A percentile compares a stretch with the other conserved stretches of the same genome.
phyloP scores from a whole-genome alignment of 2,113 vertebrate species.

The Canis aureus region DNA sequence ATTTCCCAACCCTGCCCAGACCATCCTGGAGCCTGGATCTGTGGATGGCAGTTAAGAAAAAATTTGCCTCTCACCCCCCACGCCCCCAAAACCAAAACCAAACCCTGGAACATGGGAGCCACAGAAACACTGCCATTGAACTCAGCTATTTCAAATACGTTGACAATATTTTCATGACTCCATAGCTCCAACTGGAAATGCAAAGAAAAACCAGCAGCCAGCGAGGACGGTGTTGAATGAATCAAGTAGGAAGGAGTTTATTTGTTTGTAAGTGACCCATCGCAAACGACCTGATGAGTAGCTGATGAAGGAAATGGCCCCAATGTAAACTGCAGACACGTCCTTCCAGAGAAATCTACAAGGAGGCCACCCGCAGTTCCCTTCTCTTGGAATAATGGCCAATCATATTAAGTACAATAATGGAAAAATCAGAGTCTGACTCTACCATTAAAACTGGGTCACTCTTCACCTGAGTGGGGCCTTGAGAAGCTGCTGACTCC shows the following conservation, averaged over 20 bases:
- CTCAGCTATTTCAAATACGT: not conserved
- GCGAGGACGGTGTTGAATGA: not conserved
- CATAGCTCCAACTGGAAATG: not conserved
- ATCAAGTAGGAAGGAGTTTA: not conserved
- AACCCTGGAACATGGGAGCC: not conserved
- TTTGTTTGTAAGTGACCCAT: not conserved
- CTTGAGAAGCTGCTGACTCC: not conserved
- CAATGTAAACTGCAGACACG: not conserved
- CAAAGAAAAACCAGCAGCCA: slow-evolving; percentile 38
- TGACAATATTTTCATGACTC: slow-evolving; percentile 50
- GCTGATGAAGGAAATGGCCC: not conserved
- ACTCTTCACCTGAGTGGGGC: not conserved
- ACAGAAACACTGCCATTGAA: not conserved
- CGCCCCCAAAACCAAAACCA: not conserved
- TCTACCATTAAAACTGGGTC: slow-evolving; percentile 43
- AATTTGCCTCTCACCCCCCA: not conserved
- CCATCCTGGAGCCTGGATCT: not conserved
- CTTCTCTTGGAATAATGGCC: slow-evolving; percentile 60
- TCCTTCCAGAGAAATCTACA: slow-evolving; percentile 7
- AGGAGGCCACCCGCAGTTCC: not conserved
- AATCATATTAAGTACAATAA: slow-evolving; percentile 13
- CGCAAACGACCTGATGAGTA: slow-evolving; percentile 6
- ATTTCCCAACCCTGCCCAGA: not conserved
- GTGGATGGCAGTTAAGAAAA: not conserved
- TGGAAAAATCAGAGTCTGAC: slow-evolving; percentile 43